Evolutionary conservation across 2,113 vertebrate species (phyloP).

Genomic region (Stegastes partitus): DNA sequence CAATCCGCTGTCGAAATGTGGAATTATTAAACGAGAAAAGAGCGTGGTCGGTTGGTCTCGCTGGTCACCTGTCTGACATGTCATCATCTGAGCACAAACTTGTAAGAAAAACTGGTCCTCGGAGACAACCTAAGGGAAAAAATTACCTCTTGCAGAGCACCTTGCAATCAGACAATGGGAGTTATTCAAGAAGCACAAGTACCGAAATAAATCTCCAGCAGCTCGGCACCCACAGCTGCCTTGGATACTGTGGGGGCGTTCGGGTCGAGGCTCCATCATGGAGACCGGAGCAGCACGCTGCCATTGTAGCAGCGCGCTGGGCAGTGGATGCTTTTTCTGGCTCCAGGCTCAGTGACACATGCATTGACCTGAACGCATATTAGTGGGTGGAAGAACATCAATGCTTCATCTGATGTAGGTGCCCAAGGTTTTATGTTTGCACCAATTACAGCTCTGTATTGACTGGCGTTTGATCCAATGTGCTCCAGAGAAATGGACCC

Average conservation of each 20-base stretch:
- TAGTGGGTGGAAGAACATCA: conserved; percentile 73
- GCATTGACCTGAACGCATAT: conserved; percentile 55
- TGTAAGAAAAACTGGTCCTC: neutral
- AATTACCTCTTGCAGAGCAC: neutral
- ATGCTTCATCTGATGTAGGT: conserved; percentile 66
- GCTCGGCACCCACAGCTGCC: neutral
- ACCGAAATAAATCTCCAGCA: conserved; percentile 19
- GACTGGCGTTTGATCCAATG: conserved; percentile 45
- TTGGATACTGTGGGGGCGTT: conserved; percentile 24
- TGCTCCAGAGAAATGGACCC: conserved; percentile 29
- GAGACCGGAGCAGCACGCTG: neutral
- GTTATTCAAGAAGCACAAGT: neutral
- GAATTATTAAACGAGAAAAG: neutral
- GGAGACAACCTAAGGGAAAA: neutral
- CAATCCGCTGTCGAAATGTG: neutral
- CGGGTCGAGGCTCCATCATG: conserved; percentile 35
- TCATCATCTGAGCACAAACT: neutral
- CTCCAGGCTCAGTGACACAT: conserved; percentile 56
- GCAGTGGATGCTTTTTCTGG: conserved; percentile 42
- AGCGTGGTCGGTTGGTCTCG: neutral
- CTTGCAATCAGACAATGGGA: neutral
- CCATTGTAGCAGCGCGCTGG: conserved; percentile 3
- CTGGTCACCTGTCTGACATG: neutral
- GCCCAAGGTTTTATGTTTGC: conserved; percentile 55
- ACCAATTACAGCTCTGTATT: conserved; percentile 63